Conservation (phyloP, 2,888 invertebrate species). For the Andrena trimmerana region DNA sequence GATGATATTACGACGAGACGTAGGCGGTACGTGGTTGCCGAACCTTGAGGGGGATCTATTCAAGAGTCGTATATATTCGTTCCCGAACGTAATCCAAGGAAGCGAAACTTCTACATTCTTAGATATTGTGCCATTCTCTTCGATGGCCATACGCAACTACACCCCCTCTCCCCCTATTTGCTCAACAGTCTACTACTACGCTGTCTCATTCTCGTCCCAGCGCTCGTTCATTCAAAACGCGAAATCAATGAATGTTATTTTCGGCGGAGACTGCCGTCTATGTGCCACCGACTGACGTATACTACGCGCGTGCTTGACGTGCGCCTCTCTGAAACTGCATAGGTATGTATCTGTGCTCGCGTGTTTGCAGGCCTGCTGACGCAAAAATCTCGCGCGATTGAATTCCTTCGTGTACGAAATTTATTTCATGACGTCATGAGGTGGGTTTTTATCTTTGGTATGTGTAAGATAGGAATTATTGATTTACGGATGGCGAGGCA, state of each 20-base stretch:
- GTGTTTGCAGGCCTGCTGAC: not conserved
- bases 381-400: constrained; percentile 12
- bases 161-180: constrained; percentile 33
- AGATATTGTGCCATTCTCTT: constrained; percentile 68
- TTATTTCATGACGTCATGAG: too few relatives aligned
- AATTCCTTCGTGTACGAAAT: not conserved
- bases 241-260: constrained; percentile 80
- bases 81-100: constrained; percentile 49
- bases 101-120: constrained; percentile 56
- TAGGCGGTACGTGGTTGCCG: constrained; percentile 53
- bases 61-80: constrained; percentile 26
- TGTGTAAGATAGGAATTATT: too few relatives aligned
- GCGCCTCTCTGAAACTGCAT: not conserved
- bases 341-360: not conserved
- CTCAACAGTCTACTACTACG: constrained; percentile 51
- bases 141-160: constrained; percentile 62
- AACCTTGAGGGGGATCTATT: constrained; percentile 41
- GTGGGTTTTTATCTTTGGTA: too few relatives aligned
- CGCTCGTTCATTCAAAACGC: constrained; percentile 70
- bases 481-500: too few relatives aligned
- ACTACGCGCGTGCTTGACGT: constrained; percentile 19
- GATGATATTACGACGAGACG: constrained; percentile 60
- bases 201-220: constrained; percentile 64
- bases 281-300: constrained; percentile 36
- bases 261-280: constrained; percentile 67